Base-by-base conservation (phyloP, 2,888 invertebrate genomes). In the Melinaea menophilus region DNA sequence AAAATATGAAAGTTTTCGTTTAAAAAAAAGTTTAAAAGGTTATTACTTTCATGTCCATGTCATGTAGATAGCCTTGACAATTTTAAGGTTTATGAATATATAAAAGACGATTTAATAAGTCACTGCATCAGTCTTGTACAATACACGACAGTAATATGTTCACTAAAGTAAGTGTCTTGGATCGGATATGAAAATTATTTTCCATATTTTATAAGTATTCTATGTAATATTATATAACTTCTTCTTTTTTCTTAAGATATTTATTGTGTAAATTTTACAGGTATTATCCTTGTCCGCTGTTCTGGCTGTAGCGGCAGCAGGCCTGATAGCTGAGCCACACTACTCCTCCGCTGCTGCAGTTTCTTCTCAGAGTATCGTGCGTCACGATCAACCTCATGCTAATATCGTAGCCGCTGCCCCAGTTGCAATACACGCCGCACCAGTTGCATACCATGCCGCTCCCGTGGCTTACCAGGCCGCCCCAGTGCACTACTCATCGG, bases 341-440 rank as follows among this genome's bases (percentile, higher is more conserved):
- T 80, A 82, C 73, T 80, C 79, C 12, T 70, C 78, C 4, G 81
- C 81, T 11, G 73, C 76, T 2, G 81, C 81, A 3, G 80, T 84
- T n/a, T 84, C 84, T 55, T 83, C 83, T 3, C 82, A 83, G 66
- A 84, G 75, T 73, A 80, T 84, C 69, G 77, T 84, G 41, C 80
- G 84, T 61, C 80, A 79, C 70, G 84, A 82, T 77, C 80, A 76
- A 79, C 80, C 62, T 48, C 48, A 48, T 48, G 48, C 48, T 48
- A 41, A 41, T 9, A 41, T 41, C 11, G 35, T 48, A 48, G 48
- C 48, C 7, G 48, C 48, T 5, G 48, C 48, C 22, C 48, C 48
- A 13, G 48, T 48, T 13, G 48, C 48, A 5, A 9, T 41, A 3
- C 41, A 41, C 75, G 76, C 57, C 35, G 72, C 73, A 37, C 73